phyloP scores from a whole-genome alignment of 1,140 invertebrate species.

The Aphis gossypii region DNA sequence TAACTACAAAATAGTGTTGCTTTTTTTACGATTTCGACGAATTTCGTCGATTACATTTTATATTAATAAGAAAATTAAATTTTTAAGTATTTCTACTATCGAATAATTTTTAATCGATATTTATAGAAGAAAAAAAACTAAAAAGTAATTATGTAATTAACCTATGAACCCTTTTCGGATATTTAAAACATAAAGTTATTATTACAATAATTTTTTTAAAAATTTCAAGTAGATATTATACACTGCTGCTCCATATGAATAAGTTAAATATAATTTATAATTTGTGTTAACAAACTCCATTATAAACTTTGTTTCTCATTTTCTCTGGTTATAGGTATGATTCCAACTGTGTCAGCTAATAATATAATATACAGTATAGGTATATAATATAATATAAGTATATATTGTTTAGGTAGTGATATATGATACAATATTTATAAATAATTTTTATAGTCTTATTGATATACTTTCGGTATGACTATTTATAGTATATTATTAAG shows the following conservation, averaged over 20 bases:
- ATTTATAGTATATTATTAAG: neutral
- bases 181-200: neutral
- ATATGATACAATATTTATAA: neutral
- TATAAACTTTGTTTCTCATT: slow-evolving; percentile 7
- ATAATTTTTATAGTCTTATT: neutral
- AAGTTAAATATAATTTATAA: slow-evolving; percentile 19
- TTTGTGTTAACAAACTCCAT: slow-evolving; percentile 1
- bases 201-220: neutral
- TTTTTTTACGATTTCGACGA: no score
- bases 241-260: neutral
- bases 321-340: neutral
- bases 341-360: neutral
- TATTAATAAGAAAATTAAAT: no score
- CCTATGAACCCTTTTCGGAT: neutral
- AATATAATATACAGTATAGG: neutral
- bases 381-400: neutral
- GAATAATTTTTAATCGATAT: no score
- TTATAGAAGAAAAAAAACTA: neutral
- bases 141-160: neutral
- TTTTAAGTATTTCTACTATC: no score
- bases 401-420: neutral
- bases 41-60: no score
- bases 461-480: neutral
- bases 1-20: no score
- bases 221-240: neutral